Percentiles rank a stretch among this genome's conserved stretches.
Evolutionary conservation across 2,888 invertebrate genomes (phyloP).

Genomic region (Kryphioiulus occultus): DNA sequence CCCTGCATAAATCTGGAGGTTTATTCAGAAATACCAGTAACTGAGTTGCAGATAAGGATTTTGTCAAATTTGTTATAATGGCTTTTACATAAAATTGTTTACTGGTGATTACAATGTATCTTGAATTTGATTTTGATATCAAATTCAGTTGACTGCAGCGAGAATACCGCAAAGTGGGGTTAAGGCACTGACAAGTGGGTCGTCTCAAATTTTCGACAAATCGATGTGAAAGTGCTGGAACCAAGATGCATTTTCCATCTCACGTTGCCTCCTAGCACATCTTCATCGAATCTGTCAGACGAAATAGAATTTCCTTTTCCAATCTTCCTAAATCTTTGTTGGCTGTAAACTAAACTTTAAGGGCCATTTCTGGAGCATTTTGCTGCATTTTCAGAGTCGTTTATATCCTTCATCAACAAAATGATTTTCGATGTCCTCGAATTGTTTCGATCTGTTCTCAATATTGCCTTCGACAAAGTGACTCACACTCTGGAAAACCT

Average conservation of each 20-base stretch:
- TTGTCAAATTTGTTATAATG: no score
- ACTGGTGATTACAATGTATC: no score
- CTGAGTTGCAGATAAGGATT: no score
- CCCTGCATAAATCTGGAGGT: no score
- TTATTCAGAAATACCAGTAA: no score
- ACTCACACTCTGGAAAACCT: no score
- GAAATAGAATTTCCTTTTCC: neutral
- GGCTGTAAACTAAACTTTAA: neutral
- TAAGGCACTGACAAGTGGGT: neutral
- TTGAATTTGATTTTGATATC: neutral
- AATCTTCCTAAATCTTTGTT: neutral
- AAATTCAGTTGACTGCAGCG: neutral
- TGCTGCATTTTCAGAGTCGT: neutral
- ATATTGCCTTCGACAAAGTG: no score
- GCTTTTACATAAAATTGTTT: no score
- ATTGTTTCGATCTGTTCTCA: no score
- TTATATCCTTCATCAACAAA: neutral
- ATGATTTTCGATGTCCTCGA: no score
- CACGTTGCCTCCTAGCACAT: neutral
- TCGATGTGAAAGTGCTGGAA: neutral
- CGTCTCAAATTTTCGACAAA: neutral
- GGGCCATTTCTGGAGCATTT: neutral
- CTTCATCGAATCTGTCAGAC: neutral
- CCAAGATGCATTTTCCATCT: neutral
- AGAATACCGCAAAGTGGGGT: neutral